phyloP scores from a whole-genome alignment of 2,797 vertebrate genomes.

The Betta splendens region DNA sequence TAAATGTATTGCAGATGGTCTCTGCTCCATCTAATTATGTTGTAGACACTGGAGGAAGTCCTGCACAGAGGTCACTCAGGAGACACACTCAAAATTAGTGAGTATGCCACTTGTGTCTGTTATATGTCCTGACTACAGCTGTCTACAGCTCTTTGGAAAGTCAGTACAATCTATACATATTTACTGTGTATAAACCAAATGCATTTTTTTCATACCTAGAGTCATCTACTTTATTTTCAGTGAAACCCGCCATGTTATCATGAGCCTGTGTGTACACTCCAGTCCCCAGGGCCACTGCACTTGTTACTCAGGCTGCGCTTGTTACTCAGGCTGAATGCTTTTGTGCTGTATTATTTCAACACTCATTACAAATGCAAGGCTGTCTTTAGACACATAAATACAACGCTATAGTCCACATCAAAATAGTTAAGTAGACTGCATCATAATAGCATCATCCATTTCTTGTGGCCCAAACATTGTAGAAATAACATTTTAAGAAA shows the following conservation, averaged over 20 bases:
- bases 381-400: background rate
- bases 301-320: background rate
- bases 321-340: background rate
- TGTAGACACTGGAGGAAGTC: conserved; percentile 72
- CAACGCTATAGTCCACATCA: background rate
- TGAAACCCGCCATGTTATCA: background rate
- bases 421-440: conserved; percentile 20
- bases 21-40: conserved; percentile 73
- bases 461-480: conserved; percentile 28
- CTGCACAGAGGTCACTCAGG: conserved; percentile 63
- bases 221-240: background rate
- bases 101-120: conserved; percentile 40
- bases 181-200: conserved; percentile 9
- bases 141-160: conserved; percentile 42
- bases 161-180: conserved; percentile 26
- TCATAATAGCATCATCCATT: conserved; percentile 28
- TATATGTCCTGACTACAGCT: conserved; percentile 52
- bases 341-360: too few species aligned
- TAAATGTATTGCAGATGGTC: conserved; percentile 78
- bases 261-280: background rate
- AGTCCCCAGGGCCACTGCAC: background rate
- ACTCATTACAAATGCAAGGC: background rate
- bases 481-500: conserved; percentile 30
- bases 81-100: conserved; percentile 35
- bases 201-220: background rate